Conservation (phyloP, 2,113 vertebrate genomes). For the Thunnus thynnus region DNA sequence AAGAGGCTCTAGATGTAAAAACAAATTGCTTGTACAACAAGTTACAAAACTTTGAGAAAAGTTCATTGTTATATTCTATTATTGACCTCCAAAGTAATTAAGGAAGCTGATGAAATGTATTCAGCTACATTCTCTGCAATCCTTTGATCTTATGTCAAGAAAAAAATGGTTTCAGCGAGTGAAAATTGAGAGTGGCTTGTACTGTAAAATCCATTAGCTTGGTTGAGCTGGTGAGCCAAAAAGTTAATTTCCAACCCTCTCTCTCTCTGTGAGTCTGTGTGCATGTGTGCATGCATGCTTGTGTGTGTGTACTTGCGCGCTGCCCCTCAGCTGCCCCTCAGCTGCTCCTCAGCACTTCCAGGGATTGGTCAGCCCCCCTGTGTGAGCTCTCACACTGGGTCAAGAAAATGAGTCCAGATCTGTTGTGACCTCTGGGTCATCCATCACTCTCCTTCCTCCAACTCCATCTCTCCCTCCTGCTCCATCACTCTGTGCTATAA, state of each 20-base stretch:
- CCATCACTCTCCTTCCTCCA: conserved; percentile 12
- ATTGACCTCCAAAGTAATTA: neutral
- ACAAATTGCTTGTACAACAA: no score
- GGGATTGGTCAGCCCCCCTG: conserved; percentile 36
- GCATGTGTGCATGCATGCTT: neutral
- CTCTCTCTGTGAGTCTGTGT: neutral
- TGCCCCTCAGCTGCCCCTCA: neutral
- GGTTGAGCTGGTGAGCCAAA: conserved; percentile 21
- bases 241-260: neutral
- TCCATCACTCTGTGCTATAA: conserved; percentile 18
- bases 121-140: neutral
- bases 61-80: no score
- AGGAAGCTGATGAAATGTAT: neutral
- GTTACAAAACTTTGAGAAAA: no score
- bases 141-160: neutral
- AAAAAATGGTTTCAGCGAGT: neutral
- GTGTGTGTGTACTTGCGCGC: neutral
- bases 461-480: conserved; percentile 2
- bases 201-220: conserved; percentile 29
- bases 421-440: conserved; percentile 53
- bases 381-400: conserved; percentile 59
- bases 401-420: conserved; percentile 62
- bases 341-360: conserved; percentile 40
- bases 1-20: no score
- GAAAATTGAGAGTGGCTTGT: neutral